A percentile compares a stretch with the other conserved stretches of the same genome.
Evolutionary conservation across 2,888 invertebrate species (phyloP).

Genomic region (Diarsia mendica): DNA sequence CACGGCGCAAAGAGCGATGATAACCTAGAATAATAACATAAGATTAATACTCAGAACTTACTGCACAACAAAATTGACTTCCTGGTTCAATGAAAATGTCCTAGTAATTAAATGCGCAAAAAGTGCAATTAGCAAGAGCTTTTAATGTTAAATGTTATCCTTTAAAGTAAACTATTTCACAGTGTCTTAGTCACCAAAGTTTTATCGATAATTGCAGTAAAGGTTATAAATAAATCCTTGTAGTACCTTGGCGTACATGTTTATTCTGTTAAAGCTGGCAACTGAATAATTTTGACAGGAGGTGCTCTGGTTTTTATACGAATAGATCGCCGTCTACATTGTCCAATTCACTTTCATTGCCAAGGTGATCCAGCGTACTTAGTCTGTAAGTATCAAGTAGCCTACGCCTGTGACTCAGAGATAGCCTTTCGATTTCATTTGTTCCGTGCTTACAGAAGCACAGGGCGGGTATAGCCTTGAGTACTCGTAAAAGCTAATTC

Average conservation of each 20-base stretch:
- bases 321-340: slow-evolving; percentile 76
- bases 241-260: slow-evolving; percentile 89
- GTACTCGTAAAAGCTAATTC: slow-evolving; percentile 60
- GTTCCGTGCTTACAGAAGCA: slow-evolving; percentile 78
- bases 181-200: not conserved
- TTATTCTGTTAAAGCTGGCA: slow-evolving; percentile 86
- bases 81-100: slow-evolving; percentile 12
- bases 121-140: not conserved
- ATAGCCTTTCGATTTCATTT: slow-evolving; percentile 88
- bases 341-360: slow-evolving; percentile 88
- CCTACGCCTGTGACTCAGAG: slow-evolving; percentile 84
- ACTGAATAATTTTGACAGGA: slow-evolving; percentile 87
- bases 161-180: slow-evolving; percentile 12
- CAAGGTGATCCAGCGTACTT: slow-evolving; percentile 83
- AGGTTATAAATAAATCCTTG: slow-evolving; percentile 46
- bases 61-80: slow-evolving; percentile 10
- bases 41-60: slow-evolving; percentile 18
- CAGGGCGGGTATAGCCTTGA: slow-evolving; percentile 79
- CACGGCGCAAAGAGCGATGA: slow-evolving; percentile 91
- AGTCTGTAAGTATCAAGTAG: slow-evolving; percentile 58
- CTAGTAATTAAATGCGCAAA: not conserved
- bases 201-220: slow-evolving; percentile 25
- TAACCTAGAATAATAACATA: slow-evolving; percentile 80
- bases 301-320: slow-evolving; percentile 88
- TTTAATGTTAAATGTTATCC: slow-evolving; percentile 1